Evolutionary conservation across 2,797 vertebrate species (phyloP).

Genomic region (Hyperoplus lanceolatus): DNA sequence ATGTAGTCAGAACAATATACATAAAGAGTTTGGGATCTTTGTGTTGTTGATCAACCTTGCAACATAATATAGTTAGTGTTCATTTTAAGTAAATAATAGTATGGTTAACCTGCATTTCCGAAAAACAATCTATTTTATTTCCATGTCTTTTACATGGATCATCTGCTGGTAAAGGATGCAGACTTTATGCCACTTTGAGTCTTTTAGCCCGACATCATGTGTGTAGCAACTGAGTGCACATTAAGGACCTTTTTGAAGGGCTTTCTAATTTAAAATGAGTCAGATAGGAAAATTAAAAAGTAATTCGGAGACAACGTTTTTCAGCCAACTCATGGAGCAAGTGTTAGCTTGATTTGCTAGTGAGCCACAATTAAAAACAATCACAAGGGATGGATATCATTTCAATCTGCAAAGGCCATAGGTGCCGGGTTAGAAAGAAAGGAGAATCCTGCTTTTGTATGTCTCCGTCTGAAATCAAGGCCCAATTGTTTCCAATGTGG

Average conservation of each 20-base stretch:
- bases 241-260: no score
- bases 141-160: not conserved
- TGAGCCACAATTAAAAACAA: not conserved
- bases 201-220: no score
- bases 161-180: not conserved
- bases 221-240: no score
- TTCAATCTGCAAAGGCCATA: not conserved
- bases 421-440: not conserved
- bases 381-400: no score
- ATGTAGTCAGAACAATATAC: not conserved
- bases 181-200: no score
- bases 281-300: not conserved
- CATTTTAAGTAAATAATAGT: no score
- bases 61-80: no score
- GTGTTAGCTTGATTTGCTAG: not conserved
- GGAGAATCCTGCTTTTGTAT: not conserved
- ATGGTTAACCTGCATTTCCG: not conserved
- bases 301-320: not conserved
- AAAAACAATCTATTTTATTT: not conserved
- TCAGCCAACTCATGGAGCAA: not conserved
- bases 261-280: constrained; percentile 5
- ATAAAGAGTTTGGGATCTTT: not conserved
- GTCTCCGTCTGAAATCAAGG: not conserved
- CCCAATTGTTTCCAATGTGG: not conserved
- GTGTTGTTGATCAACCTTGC: not conserved